Evolutionary conservation across 2,888 invertebrate species (phyloP).

Genomic region (Amphipyra tragopoginis): DNA sequence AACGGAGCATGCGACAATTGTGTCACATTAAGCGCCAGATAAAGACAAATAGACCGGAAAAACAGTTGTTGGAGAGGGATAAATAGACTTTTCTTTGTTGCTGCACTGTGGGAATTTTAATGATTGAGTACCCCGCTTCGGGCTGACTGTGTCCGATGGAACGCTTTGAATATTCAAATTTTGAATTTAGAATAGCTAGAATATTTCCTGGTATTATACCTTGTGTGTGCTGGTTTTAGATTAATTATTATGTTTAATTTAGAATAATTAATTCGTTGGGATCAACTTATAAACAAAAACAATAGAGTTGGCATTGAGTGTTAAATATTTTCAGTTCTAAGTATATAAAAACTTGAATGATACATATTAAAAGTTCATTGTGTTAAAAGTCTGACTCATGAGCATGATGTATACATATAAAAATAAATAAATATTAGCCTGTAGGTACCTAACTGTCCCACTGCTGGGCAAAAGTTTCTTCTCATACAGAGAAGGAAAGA

Average conservation of each 20-base stretch:
- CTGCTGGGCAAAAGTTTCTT: too few relatives aligned
- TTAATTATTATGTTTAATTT: conserved; percentile 23
- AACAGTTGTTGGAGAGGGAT: conserved; percentile 83
- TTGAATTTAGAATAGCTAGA: conserved; percentile 55
- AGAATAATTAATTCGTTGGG: background rate
- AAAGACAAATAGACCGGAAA: conserved; percentile 89
- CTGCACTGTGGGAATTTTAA: conserved; percentile 81
- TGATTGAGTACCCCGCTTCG: conserved; percentile 76
- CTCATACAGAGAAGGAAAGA: too few relatives aligned
- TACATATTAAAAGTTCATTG: too few relatives aligned
- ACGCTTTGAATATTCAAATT: conserved; percentile 61
- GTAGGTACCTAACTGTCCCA: too few relatives aligned
- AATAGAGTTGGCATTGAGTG: too few relatives aligned
- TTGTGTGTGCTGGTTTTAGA: conserved; percentile 22
- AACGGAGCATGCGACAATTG: conserved; percentile 86
- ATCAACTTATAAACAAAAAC: background rate
- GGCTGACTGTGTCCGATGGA: conserved; percentile 58
- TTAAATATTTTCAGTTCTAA: too few relatives aligned
- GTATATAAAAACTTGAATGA: too few relatives aligned
- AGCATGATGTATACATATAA: too few relatives aligned
- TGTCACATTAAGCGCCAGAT: conserved; percentile 87
- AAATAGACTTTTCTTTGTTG: conserved; percentile 80
- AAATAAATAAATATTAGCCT: too few relatives aligned
- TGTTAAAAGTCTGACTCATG: too few relatives aligned
- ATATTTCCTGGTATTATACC: conserved; percentile 33